Percentiles rank a stretch among this genome's conserved stretches.
These are phyloP conservation scores for Eledone cirrhosa DNA, from an alignment of 2,888 invertebrate species.

Conservation along the genomic window DNA sequence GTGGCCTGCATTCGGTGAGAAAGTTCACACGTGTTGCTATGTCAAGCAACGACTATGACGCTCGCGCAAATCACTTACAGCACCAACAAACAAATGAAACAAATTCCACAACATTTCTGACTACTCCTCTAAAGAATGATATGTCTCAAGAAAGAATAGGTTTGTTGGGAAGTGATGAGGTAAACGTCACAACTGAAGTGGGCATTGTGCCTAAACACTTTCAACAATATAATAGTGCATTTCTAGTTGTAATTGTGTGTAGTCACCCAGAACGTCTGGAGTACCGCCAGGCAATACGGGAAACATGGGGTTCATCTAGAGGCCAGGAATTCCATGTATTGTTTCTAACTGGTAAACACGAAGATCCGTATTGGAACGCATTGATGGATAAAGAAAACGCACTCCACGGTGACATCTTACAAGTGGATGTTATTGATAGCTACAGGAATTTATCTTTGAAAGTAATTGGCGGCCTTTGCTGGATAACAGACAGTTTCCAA, in stretches of 20 bases:
- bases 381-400: slow-evolving; percentile 36
- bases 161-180: too few relatives aligned
- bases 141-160: too few relatives aligned
- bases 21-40: slow-evolving; percentile 13
- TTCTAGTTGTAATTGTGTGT: slow-evolving; percentile 37
- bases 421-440: slow-evolving; percentile 37
- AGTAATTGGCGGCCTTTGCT: slow-evolving; percentile 37
- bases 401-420: slow-evolving; percentile 40
- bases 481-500: slow-evolving; percentile 33
- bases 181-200: not conserved
- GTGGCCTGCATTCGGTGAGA: not conserved
- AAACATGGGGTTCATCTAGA: slow-evolving; percentile 36
- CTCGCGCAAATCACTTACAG: not conserved
- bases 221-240: slow-evolving; percentile 1
- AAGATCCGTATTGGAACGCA: slow-evolving; percentile 35
- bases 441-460: slow-evolving; percentile 42
- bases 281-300: slow-evolving; percentile 38
- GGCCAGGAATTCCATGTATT: slow-evolving; percentile 32
- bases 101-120: too few relatives aligned
- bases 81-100: too few relatives aligned
- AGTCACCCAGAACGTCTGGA: slow-evolving; percentile 38
- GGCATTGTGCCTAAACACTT: slow-evolving; percentile 7
- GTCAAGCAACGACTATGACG: slow-evolving; percentile 21
- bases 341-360: slow-evolving; percentile 37
- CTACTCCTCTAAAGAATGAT: too few relatives aligned